Base-by-base conservation (phyloP, 2,888 invertebrate species). In the Plebejus anna region DNA sequence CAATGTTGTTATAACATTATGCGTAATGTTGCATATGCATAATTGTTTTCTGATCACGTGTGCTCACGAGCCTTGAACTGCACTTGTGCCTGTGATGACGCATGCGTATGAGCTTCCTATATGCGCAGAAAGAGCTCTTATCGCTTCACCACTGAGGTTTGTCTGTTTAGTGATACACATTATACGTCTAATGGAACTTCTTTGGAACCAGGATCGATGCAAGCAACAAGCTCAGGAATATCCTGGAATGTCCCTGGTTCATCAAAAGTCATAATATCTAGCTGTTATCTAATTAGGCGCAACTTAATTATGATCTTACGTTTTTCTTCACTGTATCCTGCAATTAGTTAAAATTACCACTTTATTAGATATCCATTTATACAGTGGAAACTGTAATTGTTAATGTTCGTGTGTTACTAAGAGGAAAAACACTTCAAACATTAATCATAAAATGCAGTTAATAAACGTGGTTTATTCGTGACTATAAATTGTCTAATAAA, bases 11-110 rank as follows among this genome's bases (percentile, higher is more conserved):
- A 72, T 22, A 5, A 71, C 47, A 13, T 22, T n/a, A 51, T 6
- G 73, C 51, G 51, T 22, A n/a, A 51, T 51, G 16, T 51, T 51
- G 51, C 13, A 13, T 42, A 51, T 22, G 7, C 28, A 32, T 51
- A 16, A 73, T 73, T 73, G 73, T 73, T 51, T 28, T 28, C 73
- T 22, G 73, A 16, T 55, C 73, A 73, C 73, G 73, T 51, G 47
- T 38, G 51, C 42, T 72, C 72, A 51, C 72, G 72, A 47, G 51
- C 51, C 72, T 51, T 32, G 51, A 28, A 66, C 66, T 71, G 73
- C 55, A 55, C 73, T 73, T 16, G 73, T 51, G 22, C 51, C 51
- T 42, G n/a, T 22, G 42, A 22, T 70, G 70, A 70, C 70, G 28
- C 70, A 70, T 70, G 7, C 70, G 70, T 59, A 7, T n/a, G 59